These are phyloP conservation scores for Andricus quercusramuli DNA, from an alignment of 2,888 invertebrate species.

Conservation along the genomic window DNA sequence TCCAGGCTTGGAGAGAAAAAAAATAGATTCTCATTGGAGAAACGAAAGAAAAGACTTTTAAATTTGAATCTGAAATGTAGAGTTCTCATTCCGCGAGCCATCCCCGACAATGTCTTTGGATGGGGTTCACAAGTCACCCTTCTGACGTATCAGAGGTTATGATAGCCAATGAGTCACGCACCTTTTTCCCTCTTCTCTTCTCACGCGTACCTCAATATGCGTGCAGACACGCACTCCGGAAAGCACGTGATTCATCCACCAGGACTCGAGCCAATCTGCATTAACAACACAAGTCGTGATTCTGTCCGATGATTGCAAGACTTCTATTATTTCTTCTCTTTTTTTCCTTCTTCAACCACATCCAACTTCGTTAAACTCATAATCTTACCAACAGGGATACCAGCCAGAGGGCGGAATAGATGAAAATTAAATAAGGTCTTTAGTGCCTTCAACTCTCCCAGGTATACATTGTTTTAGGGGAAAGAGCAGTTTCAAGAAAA, in stretches of 20 bases:
- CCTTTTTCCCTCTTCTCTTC: constrained; percentile 49
- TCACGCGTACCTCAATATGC: constrained; percentile 55
- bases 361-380: neutral
- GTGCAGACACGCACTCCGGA: constrained; percentile 60
- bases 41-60: neutral
- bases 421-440: neutral
- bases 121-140: constrained; percentile 37
- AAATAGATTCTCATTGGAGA: neutral
- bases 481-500: too few species aligned
- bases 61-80: neutral
- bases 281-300: constrained; percentile 47
- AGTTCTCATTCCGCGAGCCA: neutral
- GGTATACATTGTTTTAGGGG: neutral
- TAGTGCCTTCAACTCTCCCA: neutral
- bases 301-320: constrained; percentile 47
- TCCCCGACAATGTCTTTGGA: neutral
- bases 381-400: neutral
- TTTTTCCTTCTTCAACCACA: constrained; percentile 2
- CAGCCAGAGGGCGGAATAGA: neutral
- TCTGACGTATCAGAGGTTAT: constrained; percentile 43
- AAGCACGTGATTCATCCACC: constrained; percentile 61
- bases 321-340: constrained; percentile 49
- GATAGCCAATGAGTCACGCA: constrained; percentile 65
- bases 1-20: too few species aligned
- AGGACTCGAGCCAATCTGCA: constrained; percentile 51